Base-by-base conservation (phyloP, 2,888 invertebrate species). In the Nomada lathburiana region DNA sequence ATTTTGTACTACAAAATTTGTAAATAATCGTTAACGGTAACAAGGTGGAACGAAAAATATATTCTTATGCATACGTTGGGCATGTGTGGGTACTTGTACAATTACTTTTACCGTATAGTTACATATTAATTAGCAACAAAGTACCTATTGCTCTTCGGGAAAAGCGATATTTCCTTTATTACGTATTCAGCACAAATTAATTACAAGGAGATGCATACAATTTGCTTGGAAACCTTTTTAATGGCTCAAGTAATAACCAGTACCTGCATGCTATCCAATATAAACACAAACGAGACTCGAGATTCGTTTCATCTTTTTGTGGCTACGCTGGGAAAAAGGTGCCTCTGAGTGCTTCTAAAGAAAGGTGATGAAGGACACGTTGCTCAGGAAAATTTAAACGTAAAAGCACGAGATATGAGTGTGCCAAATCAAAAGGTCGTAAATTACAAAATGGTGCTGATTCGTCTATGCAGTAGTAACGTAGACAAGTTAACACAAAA, bases 261-360 rank as follows among this genome's bases (percentile, higher is more conserved):
- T 80, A 68, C 62, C 63, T 68, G 29, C 44, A 59, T 67, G 52
- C 23, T 29, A 42, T 80, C 67, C n/a, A 11, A 68, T 62, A 59
- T 57, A 74, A 20, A 60, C 53, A 71, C 23, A 47, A 47, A 42
- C 16, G 57, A 67, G 20, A 63, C 55, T 70, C 36, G 10, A 44
- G 20, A 62, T 52, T 76, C 55, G 62, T 76, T 76, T 83, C 65
- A 29, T 68, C 47, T 74, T 70, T 55, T 26, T 80, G 73, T 65
- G 23, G 74, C 75, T 70, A 72, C 59, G 76, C 57, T 71, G 53
- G 73, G 62, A 63, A 69, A 77, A 62, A 2, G 63, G 82, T 84
- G 87, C 83, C 83, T 85, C 65, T 29, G 87, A 82, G 82, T 86
- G 87, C 88, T 86, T 87, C 71, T 80, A 72, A 52, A 20, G 67